These are phyloP conservation scores for Hyperopisus bebe DNA, from an alignment of 2,113 vertebrate genomes.

Conservation along the genomic window DNA sequence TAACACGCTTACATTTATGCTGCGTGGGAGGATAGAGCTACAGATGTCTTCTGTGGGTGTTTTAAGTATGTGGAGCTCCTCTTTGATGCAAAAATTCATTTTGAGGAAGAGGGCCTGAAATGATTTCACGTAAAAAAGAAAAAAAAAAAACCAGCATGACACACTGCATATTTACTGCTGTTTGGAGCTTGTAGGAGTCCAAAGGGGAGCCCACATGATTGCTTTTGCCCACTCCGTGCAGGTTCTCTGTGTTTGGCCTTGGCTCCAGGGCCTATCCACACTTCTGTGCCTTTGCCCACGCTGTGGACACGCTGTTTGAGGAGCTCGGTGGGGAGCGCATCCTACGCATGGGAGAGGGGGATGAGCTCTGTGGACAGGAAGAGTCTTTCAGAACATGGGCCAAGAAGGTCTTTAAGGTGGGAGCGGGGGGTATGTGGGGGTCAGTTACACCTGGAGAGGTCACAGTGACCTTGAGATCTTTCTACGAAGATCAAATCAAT, in stretches of 20 bases:
- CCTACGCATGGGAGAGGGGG: conserved; percentile 94
- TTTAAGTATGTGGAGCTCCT: conserved; percentile 5
- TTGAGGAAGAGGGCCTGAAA: conserved; percentile 3
- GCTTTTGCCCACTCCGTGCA: conserved; percentile 38
- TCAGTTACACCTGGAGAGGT: not conserved
- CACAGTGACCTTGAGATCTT: not conserved
- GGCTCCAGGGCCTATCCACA: conserved; percentile 94
- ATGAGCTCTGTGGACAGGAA: conserved; percentile 95
- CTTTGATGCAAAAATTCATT: conserved; percentile 7
- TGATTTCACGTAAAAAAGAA: not conserved
- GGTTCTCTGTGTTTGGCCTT: conserved; percentile 94
- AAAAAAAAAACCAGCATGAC: not conserved
- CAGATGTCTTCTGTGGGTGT: conserved; percentile 15
- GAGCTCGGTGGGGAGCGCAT: conserved; percentile 94
- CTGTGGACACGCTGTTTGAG: conserved; percentile 90
- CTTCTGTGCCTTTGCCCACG: conserved; percentile 96
- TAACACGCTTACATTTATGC: not conserved
- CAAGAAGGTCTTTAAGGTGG: conserved; percentile 97
- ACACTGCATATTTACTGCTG: not conserved
- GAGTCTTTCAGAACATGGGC: conserved; percentile 98
- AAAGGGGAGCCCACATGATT: not conserved
- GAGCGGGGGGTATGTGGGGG: not conserved
- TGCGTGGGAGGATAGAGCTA: not conserved
- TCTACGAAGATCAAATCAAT: not conserved
- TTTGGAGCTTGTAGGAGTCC: not conserved